These are phyloP conservation scores for Cephalopterus ornatus DNA, from an alignment of 2,113 vertebrate species.

Conservation along the genomic window DNA sequence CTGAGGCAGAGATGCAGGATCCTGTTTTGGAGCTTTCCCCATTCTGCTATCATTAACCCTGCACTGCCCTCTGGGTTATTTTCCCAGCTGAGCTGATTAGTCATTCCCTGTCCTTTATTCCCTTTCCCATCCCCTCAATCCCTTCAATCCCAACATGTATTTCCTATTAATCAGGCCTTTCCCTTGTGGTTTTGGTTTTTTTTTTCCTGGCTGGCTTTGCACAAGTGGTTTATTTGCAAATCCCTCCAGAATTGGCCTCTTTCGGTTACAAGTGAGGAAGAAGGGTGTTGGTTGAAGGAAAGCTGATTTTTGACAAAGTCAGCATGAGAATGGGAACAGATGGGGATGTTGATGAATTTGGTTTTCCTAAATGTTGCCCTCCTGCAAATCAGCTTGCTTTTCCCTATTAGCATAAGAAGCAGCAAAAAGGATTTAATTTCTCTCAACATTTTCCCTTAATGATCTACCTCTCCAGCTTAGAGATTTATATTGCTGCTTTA, in stretches of 20 bases:
- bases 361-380: constrained; percentile 1
- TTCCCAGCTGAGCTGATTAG: neutral
- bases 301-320: constrained; percentile 41
- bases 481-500: neutral
- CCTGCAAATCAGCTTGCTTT: constrained; percentile 20
- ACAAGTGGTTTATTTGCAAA: constrained; percentile 30
- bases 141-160: neutral
- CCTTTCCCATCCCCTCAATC: neutral
- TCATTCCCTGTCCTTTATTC: neutral
- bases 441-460: neutral
- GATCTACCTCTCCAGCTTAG: neutral
- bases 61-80: neutral
- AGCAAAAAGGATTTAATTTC: constrained; percentile 42
- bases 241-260: neutral
- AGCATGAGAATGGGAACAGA: constrained; percentile 10
- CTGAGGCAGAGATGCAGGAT: neutral
- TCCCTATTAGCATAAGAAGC: constrained; percentile 20
- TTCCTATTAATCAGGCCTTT: neutral
- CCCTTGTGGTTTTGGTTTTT: neutral
- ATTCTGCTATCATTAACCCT: neutral
- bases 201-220: neutral
- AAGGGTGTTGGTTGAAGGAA: neutral
- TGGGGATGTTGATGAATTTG: constrained; percentile 23
- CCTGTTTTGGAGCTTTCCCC: neutral
- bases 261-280: neutral